These are phyloP conservation scores for Cerastis leucographa DNA, from an alignment of 2,888 invertebrate genomes.

Conservation along the genomic window DNA sequence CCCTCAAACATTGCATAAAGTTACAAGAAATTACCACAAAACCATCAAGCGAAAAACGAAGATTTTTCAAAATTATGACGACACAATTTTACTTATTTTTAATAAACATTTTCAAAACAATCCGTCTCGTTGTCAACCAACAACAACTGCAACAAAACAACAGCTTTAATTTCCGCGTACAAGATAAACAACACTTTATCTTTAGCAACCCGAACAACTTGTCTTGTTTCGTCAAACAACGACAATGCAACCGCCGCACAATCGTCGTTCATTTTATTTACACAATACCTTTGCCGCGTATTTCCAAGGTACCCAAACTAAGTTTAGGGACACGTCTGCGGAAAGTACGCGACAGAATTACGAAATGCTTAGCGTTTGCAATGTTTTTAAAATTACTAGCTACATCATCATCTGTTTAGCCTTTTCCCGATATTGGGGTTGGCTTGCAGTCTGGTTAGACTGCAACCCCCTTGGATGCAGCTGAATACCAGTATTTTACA, in stretches of 20 bases:
- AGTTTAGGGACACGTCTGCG: not conserved
- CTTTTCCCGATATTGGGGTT: too few species aligned
- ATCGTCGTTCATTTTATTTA: conserved; percentile 29
- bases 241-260: conserved; percentile 13
- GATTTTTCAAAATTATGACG: not conserved
- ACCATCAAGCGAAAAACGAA: not conserved
- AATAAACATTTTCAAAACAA: not conserved
- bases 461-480: too few species aligned
- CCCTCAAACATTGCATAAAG: not conserved
- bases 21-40: not conserved
- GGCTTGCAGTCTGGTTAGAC: too few species aligned
- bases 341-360: not conserved
- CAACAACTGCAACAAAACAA: conserved; percentile 3
- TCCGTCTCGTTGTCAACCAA: not conserved
- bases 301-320: conserved; percentile 30
- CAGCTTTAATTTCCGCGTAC: not conserved
- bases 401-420: too few species aligned
- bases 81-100: not conserved
- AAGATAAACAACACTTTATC: not conserved
- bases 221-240: not conserved
- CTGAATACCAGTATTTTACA: too few species aligned
- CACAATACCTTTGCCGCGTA: conserved; percentile 22
- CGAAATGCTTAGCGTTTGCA: not conserved
- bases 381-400: not conserved
- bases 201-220: not conserved